Base-by-base conservation (phyloP, 2,113 vertebrate species). In the Petroica traversi region DNA sequence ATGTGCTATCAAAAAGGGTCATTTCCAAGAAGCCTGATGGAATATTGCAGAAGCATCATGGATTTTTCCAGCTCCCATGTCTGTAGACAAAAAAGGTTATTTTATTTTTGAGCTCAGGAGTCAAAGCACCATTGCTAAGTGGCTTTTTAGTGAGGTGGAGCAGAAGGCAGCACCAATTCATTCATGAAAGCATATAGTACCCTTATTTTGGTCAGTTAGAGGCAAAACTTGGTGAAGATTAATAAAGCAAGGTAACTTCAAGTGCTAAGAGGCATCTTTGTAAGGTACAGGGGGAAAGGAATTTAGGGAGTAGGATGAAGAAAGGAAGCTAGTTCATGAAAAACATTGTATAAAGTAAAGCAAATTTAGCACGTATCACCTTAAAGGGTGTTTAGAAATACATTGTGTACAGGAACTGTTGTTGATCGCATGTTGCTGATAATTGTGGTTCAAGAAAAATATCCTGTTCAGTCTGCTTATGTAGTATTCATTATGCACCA, bases 331-430 rank as follows among this genome's bases (percentile, higher is more conserved):
- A 48, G 76, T 13, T 78, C 28, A 8, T 49, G 23, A 72, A 79
- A 72, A 80, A 9, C 6, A 5, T 64, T 64, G 34, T 64, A 28
- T 81, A 40, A 83, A 90, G 46, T 41, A 68, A 88, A 93, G n/a
- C 46, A 64, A 17, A 36, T 57, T 75, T 49, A 85, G 38, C 36
- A 34, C 0, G 0, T 89, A 29, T 48, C 4, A 2, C 4, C 3
- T 43, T 67, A 46, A 80, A 63, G 40, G 14, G 9, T 92, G 58
- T 84, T 95, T 78, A 68, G 61, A 78, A 92, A 52, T 7, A 1
- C 11, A 3, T 66, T 69, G 16, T 84, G 7, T 17, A 25, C 12
- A 73, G 69, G 67, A 88, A 67, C n/a, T 61, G 40, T 4, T 74
- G 54, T 59, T 90, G 51, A n/a, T 69, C 12, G 75, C 49, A 54